These are phyloP conservation scores for Rhingia campestris DNA, from an alignment of 2,888 invertebrate species.

Conservation along the genomic window DNA sequence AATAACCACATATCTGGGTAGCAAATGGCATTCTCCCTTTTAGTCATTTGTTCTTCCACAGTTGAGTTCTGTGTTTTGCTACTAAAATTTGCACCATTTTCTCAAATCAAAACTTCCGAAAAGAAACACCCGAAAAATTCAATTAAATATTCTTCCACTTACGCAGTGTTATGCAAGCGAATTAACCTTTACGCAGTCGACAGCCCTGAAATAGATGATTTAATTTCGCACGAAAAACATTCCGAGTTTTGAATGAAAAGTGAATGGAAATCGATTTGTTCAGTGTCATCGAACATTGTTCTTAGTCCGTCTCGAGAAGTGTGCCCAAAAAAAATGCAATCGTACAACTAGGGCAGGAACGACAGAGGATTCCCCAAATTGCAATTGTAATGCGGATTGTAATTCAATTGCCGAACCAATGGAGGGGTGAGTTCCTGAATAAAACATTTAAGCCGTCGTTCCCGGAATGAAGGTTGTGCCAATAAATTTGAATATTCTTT, in stretches of 20 bases:
- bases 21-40: slow-evolving; percentile 21
- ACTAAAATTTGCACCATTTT: slow-evolving; percentile 41
- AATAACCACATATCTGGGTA: slow-evolving; percentile 25
- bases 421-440: slow-evolving; percentile 60
- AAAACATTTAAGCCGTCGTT: neutral
- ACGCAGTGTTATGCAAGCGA: slow-evolving; percentile 66
- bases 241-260: slow-evolving; percentile 51
- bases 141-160: slow-evolving; percentile 38
- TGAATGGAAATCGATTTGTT: slow-evolving; percentile 68
- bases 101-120: neutral
- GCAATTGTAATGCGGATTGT: slow-evolving; percentile 64
- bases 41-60: slow-evolving; percentile 58
- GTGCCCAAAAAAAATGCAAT: slow-evolving; percentile 23
- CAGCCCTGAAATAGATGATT: slow-evolving; percentile 24
- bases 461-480: neutral
- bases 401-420: slow-evolving; percentile 58
- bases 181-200: slow-evolving; percentile 52
- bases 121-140: slow-evolving; percentile 2
- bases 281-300: slow-evolving; percentile 30
- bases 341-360: slow-evolving; percentile 17
- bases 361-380: neutral
- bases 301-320: slow-evolving; percentile 8
- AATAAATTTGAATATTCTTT: neutral
- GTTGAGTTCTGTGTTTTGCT: slow-evolving; percentile 59
- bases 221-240: neutral